Evolutionary conservation across 1,140 invertebrate genomes (phyloP), one percentile per base, ranked within the genome.

Genomic region (Drosophila pandora): DNA sequence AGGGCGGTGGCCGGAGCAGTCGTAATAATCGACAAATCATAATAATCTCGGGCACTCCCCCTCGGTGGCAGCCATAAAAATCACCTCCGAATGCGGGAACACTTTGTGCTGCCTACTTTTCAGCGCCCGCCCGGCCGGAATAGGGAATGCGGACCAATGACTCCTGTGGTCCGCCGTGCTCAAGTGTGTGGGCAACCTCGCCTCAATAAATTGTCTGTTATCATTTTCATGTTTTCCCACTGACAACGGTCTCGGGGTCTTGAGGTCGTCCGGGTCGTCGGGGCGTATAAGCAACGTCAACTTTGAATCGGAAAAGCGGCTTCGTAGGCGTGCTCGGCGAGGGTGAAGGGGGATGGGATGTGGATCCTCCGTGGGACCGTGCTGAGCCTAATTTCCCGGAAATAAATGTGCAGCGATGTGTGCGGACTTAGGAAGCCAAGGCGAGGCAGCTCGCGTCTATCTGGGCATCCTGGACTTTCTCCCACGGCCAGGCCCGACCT

Each of bases 391-490:
- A 88, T 88, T 88, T 88, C 79, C 84, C 83, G 83, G 83, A 88
- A 88, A 88, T 88, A 88, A 88, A 88, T 88, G 83, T 88, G 79
- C 83, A 89, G 72, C 84, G 79, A 88, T 83, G 83, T 89, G 84
- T 77, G 52, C 43, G 69, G 81, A 70, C 77, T 84, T 85, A 81
- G 43, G 84, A 82, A 85, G 78, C 85, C 78, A 88, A 69, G 78
- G 80, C 78, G 78, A 65, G 47, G 52, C 64, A 53, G 47, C 21
- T 53, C 60, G 59, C 69, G 58, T 73, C 60, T 73, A 70, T n/a
- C 32, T 37, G 30, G 47, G 25, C 34, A 47, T 23, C 25, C 32
- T 47, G 48, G 17, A 43, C n/a, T 43, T 21, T 21, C 17, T 43
- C 41, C 13, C n/a, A 21, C 41, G n/a, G n/a, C 41, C 39, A 17